Base-by-base conservation (phyloP, 2,113 vertebrate species). In the Gallinago undulata region DNA sequence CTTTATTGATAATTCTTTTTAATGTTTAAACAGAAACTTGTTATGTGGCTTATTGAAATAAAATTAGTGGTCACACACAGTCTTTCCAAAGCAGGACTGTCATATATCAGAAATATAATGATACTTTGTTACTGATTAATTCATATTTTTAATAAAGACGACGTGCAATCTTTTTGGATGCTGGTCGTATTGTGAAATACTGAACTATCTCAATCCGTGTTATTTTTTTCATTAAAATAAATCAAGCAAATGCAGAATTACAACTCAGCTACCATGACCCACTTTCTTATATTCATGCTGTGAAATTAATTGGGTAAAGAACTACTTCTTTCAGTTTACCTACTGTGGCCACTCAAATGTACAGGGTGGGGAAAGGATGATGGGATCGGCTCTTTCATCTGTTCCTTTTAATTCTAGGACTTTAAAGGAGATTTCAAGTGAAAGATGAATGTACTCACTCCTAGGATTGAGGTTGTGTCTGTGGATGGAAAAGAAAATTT, bases 161-260 rank as follows among this genome's bases (percentile, higher is more conserved):
- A 18, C 19, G 6, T 47, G 19, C 17, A n/a, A 9, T 84, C 50
- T 69, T 31, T 60, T 79, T 87, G 31, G 37, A 30, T 69, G 47
- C 10, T 4, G 3, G 10, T 72, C 41, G 48, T 53, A 66, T 47
- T 79, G 22, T 76, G 41, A 90, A 79, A 47, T 83, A 76, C 19
- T n/a, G 31, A 72, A 19, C 19, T 94, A 27, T 81, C 41, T 67
- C 43, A 67, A 11, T 69, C 35, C 5, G 25, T 53, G 8, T 39
- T 87, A 77, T 50, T 70, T 89, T 89, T 90, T 95, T 75, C 78
- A 94, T 96, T 84, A 89, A 84, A 95, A 81, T 73, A 56, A 85
- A 90, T 74, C 35, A 75, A 55, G 25, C 13, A 8, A 83, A 79
- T 74, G 22, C 10, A 68, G 31, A 59, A 78, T 84, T 96, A 35